Base-by-base conservation (phyloP, 2,113 vertebrate genomes). In the Salvator merianae region DNA sequence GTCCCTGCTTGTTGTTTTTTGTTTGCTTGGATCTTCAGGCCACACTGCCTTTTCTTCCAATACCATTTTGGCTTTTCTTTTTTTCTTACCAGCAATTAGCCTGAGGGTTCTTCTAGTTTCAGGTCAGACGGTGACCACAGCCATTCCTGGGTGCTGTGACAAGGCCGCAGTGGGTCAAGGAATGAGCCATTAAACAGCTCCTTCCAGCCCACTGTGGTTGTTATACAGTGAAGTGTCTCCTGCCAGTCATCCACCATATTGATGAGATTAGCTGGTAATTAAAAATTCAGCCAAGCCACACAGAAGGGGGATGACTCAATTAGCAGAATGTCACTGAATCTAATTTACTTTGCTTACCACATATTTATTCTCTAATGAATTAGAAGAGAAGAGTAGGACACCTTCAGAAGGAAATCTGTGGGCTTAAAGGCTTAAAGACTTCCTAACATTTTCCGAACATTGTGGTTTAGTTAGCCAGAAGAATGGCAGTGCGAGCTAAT, bases 241-340 rank as follows among this genome's bases (percentile, higher is more conserved):
- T 94, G 93, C 92, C 92, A 93, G 84, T 90, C 94, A 94, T 69
- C 93, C 90, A 90, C 96, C 97, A 93, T 97, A 97, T 98, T 98
- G 98, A 98, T 97, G 96, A 98, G 97, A 98, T 98, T 98, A 98
- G 96, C 96, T 95, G 95, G 96, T 97, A 98, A 98, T 99, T 98
- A 98, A 98, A 97, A 97, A 96, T 96, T 95, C 95, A 95, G 95
- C 94, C 95, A 95, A 97, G 96, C 95, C 95, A 94, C 95, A 95
- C 96, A 87, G 90, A 90, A 78, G 73, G 40, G 79, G 93, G 91
- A 96, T 77, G 90, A 93, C 95, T 96, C 94, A 96, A 96, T 96
- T 97, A 96, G 94, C 93, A 88, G 94, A 96, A 98, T 98, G 98
- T 97, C 97, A 97, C 96, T 94, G 96, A 97, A 96, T 97, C 95